These are phyloP conservation scores for Mormyrus proboscirostris DNA, from an alignment of 2,797 vertebrate species.

Conservation along the genomic window DNA sequence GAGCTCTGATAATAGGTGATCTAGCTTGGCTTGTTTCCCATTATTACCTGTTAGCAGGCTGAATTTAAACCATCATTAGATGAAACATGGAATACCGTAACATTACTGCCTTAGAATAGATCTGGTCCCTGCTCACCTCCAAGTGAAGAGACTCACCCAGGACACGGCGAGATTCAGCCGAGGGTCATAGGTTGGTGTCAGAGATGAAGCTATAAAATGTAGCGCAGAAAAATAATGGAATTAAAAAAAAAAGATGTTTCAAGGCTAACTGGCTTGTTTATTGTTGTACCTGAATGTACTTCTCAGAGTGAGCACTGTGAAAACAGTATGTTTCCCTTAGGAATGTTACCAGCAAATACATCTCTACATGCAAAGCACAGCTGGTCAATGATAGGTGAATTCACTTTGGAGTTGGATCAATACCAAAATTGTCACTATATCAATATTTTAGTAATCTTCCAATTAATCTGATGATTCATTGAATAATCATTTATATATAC, in stretches of 20 bases:
- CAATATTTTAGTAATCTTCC: too few relatives aligned
- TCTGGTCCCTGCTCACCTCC: background rate
- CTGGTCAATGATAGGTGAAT: background rate
- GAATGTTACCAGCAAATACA: background rate
- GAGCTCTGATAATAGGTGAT: background rate
- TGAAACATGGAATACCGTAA: background rate
- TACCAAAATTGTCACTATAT: too few relatives aligned
- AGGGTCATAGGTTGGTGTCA: background rate
- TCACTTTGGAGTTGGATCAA: background rate
- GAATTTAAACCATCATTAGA: background rate
- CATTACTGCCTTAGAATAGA: background rate
- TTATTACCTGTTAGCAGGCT: background rate
- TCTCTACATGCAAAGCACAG: background rate
- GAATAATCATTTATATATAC: too few relatives aligned
- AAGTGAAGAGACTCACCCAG: background rate
- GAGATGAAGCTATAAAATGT: background rate
- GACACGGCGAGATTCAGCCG: background rate
- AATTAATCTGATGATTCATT: too few relatives aligned
- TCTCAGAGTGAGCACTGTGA: background rate
- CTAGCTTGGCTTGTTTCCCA: background rate
- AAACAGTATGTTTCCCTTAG: background rate
- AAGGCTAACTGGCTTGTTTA: background rate
- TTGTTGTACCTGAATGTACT: background rate
- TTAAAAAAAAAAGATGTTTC: background rate
- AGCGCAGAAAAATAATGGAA: background rate